These are phyloP conservation scores for Molossus molossus DNA, from an alignment of 2,797 vertebrate species.

Conservation along the genomic window DNA sequence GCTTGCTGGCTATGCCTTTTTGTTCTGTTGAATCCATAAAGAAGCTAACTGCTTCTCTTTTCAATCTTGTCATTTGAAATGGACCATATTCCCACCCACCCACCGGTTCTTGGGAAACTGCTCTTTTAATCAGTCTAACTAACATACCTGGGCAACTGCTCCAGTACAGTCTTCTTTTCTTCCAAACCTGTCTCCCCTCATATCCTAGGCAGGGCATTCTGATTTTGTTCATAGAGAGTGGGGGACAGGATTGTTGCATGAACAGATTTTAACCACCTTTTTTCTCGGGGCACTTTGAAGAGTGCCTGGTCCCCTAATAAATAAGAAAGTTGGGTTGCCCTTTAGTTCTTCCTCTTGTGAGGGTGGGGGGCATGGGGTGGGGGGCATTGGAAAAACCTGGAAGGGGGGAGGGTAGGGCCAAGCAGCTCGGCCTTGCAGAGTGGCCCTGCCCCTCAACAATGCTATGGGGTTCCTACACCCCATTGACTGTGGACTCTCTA, in stretches of 20 bases:
- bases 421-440: neutral
- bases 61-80: neutral
- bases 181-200: neutral
- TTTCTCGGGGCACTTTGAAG: neutral
- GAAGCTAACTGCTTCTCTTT: neutral
- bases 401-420: neutral
- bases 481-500: neutral
- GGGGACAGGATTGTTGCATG: neutral
- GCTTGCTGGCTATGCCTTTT: neutral
- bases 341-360: neutral
- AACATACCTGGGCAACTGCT: neutral
- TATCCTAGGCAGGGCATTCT: neutral
- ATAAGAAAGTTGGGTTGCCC: neutral
- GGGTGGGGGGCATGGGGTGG: too few species aligned
- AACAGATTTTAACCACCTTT: neutral
- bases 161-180: neutral
- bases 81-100: neutral
- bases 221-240: neutral
- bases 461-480: neutral
- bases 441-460: neutral
- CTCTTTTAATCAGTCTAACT: neutral
- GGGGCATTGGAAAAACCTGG: fast-evolving
- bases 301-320: neutral
- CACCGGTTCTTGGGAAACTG: neutral
- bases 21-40: neutral